Evolutionary conservation across 2,797 vertebrate species (phyloP).

Genomic region (Parambassis ranga): DNA sequence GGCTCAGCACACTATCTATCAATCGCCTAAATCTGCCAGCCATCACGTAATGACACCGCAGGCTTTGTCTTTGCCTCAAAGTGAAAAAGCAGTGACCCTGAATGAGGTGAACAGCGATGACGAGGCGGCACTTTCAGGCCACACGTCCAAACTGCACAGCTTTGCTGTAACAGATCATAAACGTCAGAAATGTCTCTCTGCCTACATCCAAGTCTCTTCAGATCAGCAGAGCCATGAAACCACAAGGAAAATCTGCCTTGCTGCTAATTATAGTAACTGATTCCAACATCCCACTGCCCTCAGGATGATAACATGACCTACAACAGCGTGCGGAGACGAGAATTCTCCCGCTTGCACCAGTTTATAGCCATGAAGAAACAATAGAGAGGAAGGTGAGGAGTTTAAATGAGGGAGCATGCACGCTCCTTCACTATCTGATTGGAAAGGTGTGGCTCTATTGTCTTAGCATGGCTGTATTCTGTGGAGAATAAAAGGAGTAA

Average conservation of each 20-base stretch:
- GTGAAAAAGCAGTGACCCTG: background rate
- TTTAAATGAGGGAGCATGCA: conserved; percentile 8
- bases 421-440: conserved; percentile 18
- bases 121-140: background rate
- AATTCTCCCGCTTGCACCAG: conserved; percentile 30
- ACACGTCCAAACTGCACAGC: background rate
- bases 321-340: conserved; percentile 50
- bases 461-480: background rate
- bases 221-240: conserved; percentile 20
- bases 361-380: conserved; percentile 12
- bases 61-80: background rate
- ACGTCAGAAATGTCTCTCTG: background rate
- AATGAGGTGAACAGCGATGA: background rate
- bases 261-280: conserved; percentile 64
- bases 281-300: conserved; percentile 54
- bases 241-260: conserved; percentile 29
- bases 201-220: background rate
- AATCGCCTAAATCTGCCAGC: conserved; percentile 13
- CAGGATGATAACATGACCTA: conserved; percentile 63
- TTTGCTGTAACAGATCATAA: background rate
- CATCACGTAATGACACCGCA: conserved; percentile 17
- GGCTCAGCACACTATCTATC: conserved; percentile 8
- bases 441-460: conserved; percentile 15
- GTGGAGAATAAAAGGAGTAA: conserved; percentile 20
- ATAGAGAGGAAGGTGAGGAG: conserved; percentile 46